Percentiles rank a stretch among this genome's conserved stretches.
Conservation (phyloP, 2,888 invertebrate genomes). For the Chaitophorus viminalis region DNA sequence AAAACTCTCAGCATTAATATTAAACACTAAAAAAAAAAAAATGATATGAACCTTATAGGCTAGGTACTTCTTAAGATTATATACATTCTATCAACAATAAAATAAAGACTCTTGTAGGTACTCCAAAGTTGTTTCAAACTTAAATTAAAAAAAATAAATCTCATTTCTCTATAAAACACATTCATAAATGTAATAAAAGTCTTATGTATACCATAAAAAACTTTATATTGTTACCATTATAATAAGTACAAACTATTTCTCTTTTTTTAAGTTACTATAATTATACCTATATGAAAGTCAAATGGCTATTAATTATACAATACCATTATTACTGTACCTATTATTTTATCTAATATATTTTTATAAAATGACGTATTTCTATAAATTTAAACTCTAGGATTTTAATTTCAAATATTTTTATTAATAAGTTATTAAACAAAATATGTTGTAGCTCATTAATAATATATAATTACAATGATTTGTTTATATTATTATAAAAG, state of each 20-base stretch:
- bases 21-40: not conserved
- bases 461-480: too few species aligned
- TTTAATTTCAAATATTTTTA: too few species aligned
- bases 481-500: too few species aligned
- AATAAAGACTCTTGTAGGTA: constrained; percentile 6
- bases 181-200: constrained; percentile 39
- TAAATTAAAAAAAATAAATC: constrained; percentile 39
- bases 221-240: not conserved
- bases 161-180: constrained; percentile 28
- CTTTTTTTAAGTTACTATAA: not conserved
- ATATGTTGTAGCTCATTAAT: too few species aligned
- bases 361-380: too few species aligned
- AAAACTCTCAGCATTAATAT: not conserved
- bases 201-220: not conserved
- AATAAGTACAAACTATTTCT: constrained; percentile 5
- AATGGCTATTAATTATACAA: too few species aligned
- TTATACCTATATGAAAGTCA: constrained; percentile 12
- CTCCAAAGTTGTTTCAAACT: constrained; percentile 40
- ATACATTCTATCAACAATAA: constrained; percentile 1
- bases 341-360: too few species aligned
- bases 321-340: too few species aligned
- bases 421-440: too few species aligned
- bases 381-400: too few species aligned
- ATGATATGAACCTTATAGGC: constrained; percentile 4
- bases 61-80: constrained; percentile 3